Conservation (phyloP, 2,113 vertebrate species). For the Oenanthe oenanthe region DNA sequence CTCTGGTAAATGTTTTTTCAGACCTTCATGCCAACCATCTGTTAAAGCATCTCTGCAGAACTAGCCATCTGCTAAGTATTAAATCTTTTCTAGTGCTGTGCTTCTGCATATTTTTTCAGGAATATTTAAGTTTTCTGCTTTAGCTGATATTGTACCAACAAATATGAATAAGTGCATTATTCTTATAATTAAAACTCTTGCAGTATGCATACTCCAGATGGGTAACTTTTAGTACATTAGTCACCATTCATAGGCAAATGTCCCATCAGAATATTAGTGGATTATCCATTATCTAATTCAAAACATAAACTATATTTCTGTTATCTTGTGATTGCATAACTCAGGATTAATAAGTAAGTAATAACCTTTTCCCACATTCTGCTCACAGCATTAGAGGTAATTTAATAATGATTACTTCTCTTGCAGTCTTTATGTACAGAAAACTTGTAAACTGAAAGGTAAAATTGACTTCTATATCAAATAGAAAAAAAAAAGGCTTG, state of each 20-base stretch:
- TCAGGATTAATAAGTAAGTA: not conserved
- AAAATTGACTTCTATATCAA: slow-evolving; percentile 20
- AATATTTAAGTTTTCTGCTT: slow-evolving; percentile 41
- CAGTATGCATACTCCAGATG: not conserved
- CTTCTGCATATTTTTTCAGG: not conserved
- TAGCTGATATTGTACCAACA: slow-evolving; percentile 38
- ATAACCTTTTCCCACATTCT: not conserved
- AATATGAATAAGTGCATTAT: not conserved
- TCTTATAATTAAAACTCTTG: not conserved
- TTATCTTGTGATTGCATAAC: not conserved
- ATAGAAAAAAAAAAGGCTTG: not conserved
- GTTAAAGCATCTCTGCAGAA: slow-evolving; percentile 39
- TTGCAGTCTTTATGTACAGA: slow-evolving; percentile 15
- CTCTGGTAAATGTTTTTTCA: not conserved
- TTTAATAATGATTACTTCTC: slow-evolving; percentile 13
- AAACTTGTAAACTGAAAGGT: slow-evolving; percentile 37
- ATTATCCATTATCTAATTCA: not conserved
- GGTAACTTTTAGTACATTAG: not conserved
- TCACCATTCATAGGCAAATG: not conserved
- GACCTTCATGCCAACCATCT: slow-evolving; percentile 67
- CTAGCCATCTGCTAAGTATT: slow-evolving; percentile 62
- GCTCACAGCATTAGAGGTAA: not conserved
- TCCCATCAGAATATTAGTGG: not conserved
- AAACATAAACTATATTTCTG: not conserved
- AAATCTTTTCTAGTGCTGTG: slow-evolving; percentile 18